Evolutionary conservation across 2,888 invertebrate genomes (phyloP).

Genomic region (Tetropium fuscum): DNA sequence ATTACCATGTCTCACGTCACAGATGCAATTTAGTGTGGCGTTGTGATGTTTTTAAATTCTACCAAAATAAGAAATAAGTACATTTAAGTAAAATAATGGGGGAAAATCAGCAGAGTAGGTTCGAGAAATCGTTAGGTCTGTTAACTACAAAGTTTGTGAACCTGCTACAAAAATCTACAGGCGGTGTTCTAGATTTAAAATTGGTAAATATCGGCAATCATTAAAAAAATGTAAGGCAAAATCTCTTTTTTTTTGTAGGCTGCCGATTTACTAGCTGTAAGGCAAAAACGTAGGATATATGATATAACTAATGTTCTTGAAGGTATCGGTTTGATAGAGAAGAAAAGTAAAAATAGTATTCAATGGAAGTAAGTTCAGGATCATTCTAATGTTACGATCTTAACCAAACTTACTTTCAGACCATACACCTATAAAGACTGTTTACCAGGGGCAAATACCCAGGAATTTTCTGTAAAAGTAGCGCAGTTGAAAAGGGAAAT

Average conservation of each 20-base stretch:
- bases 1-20: not conserved
- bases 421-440: conserved; percentile 73
- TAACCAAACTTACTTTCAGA: conserved; percentile 50
- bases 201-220: conserved; percentile 72
- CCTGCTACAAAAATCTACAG: conserved; percentile 88
- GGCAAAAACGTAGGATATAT: conserved; percentile 91
- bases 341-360: conserved; percentile 93
- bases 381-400: not conserved
- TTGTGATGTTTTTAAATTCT: conserved; percentile 12
- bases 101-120: conserved; percentile 80
- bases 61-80: conserved; percentile 72
- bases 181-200: conserved; percentile 94
- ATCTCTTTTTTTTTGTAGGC: conserved; percentile 72
- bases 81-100: conserved; percentile 67
- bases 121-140: conserved; percentile 92
- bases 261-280: conserved; percentile 87
- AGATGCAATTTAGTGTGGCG: conserved; percentile 10
- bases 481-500: conserved; percentile 81
- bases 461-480: conserved; percentile 81
- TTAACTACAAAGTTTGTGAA: conserved; percentile 92
- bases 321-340: conserved; percentile 93
- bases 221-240: conserved; percentile 18
- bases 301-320: conserved; percentile 95
- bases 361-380: conserved; percentile 91
- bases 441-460: conserved; percentile 79